These are phyloP conservation scores for Melanaphis sacchari DNA, from an alignment of 1,140 invertebrate genomes.

Conservation along the genomic window DNA sequence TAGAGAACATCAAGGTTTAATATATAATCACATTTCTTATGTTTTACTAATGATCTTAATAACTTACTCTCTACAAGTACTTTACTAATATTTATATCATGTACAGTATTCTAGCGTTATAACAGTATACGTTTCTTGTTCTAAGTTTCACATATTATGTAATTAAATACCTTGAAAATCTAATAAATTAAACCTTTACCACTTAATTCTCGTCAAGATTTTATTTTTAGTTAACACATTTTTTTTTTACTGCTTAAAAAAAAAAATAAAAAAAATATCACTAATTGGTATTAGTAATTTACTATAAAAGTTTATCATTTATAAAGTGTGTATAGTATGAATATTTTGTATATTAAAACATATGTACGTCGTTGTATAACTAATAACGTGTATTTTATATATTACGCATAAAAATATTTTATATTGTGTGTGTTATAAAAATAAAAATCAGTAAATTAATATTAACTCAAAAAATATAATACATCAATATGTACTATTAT, in stretches of 20 bases:
- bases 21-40: slow-evolving; percentile 10
- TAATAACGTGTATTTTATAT: background rate
- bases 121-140: background rate
- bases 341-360: background rate
- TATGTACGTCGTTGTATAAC: background rate
- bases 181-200: slow-evolving; percentile 21
- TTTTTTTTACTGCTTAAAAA: background rate
- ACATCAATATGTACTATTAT: background rate
- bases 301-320: background rate
- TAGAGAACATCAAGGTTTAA: background rate
- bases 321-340: background rate
- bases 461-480: background rate
- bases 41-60: slow-evolving; percentile 12
- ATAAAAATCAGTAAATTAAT: background rate
- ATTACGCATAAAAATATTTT: background rate
- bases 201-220: background rate
- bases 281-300: background rate
- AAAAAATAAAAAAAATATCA: background rate
- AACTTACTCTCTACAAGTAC: background rate
- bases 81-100: background rate
- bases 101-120: background rate
- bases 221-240: background rate
- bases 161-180: slow-evolving; percentile 2
- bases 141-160: background rate
- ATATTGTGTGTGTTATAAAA: background rate